These are phyloP conservation scores for Rhopalosiphum maidis DNA, from an alignment of 1,140 invertebrate species.

Conservation along the genomic window DNA sequence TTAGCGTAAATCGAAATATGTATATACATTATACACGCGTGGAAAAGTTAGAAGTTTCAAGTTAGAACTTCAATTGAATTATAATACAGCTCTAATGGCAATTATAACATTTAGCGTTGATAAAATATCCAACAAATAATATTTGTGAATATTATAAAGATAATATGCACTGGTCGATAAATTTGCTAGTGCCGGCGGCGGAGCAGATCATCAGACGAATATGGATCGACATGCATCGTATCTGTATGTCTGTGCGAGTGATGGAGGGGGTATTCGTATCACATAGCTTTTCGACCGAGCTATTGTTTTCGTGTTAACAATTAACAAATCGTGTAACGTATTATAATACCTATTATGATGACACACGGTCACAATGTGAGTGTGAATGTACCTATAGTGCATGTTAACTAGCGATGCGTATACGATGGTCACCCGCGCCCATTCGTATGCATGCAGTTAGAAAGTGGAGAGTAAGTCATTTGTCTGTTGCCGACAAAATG, in stretches of 20 bases:
- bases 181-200: background rate
- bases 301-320: conserved; percentile 55
- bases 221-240: background rate
- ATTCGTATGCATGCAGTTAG: background rate
- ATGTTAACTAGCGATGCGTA: background rate
- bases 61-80: too few species aligned
- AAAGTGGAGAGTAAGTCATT: conserved; percentile 17
- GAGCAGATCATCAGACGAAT: background rate
- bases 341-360: background rate
- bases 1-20: too few species aligned
- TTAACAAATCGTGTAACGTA: conserved; percentile 39
- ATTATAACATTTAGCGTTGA: too few species aligned
- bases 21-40: too few species aligned
- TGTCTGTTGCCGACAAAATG: conserved; percentile 52
- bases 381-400: background rate
- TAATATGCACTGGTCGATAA: background rate
- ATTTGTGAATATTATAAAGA: background rate
- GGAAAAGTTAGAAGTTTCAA: too few species aligned
- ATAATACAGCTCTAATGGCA: too few species aligned
- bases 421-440: conserved; percentile 23
- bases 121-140: too few species aligned
- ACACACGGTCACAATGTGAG: conserved; percentile 7
- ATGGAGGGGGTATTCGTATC: background rate
- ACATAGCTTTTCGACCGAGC: background rate
- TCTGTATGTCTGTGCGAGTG: background rate